Conservation (phyloP, 2,797 vertebrate genomes). For the Ptychadena robeensis region DNA sequence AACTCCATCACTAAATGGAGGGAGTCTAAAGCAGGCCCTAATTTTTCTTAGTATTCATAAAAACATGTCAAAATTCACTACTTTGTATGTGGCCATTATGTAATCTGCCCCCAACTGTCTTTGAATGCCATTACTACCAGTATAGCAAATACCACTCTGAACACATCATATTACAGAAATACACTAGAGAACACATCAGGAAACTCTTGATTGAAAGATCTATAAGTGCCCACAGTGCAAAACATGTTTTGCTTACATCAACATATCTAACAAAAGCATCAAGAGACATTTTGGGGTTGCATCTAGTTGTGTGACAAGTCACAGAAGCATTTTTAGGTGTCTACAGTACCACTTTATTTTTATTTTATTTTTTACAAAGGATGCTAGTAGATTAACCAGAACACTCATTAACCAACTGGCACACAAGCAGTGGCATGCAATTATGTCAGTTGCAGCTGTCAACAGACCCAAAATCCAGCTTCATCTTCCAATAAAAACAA, state of each 20-base stretch:
- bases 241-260: neutral
- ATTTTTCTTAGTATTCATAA: too few species aligned
- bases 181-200: neutral
- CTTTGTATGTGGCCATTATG: too few species aligned
- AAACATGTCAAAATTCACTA: too few species aligned
- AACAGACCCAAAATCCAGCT: constrained; percentile 12
- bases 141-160: neutral
- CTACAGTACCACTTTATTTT: constrained; percentile 23
- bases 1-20: too few species aligned
- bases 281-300: neutral
- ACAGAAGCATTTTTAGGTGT: constrained; percentile 3
- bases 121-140: neutral
- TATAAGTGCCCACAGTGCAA: neutral
- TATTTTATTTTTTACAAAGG: constrained; percentile 1
- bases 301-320: constrained; percentile 30
- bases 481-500: neutral
- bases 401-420: constrained; percentile 44
- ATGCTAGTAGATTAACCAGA: constrained; percentile 45
- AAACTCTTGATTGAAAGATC: neutral
- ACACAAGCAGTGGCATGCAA: constrained; percentile 52
- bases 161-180: neutral
- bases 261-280: too few species aligned
- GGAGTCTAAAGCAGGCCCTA: too few species aligned
- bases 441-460: constrained; percentile 28
- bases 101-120: neutral